These are phyloP conservation scores for Athalia cordata DNA, from an alignment of 2,888 invertebrate genomes.

Conservation along the genomic window DNA sequence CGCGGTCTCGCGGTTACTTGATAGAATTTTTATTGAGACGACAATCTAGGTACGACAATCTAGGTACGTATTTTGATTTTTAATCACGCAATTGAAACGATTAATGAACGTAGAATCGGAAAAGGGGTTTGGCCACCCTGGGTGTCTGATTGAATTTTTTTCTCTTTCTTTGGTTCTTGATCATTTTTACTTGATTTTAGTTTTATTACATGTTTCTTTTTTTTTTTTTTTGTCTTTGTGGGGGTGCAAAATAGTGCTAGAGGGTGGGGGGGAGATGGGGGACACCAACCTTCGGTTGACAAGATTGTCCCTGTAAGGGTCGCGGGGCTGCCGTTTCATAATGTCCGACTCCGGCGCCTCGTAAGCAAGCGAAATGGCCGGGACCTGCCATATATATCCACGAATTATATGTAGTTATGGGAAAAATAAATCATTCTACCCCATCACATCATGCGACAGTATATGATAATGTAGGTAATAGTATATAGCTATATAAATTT, in stretches of 20 bases:
- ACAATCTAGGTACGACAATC: no score
- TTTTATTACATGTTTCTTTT: not conserved
- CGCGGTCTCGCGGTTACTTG: no score
- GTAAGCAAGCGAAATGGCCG: constrained; percentile 99
- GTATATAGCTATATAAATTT: not conserved
- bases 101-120: no score
- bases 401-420: constrained; percentile 56
- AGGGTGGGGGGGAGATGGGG: constrained; percentile 67
- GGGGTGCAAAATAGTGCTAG: constrained; percentile 49
- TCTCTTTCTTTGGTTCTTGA: not conserved
- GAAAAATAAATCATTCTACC: constrained; percentile 57
- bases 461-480: not conserved
- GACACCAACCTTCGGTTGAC: constrained; percentile 96
- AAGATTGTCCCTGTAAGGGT: constrained; percentile 98
- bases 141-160: not conserved
- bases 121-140: constrained; percentile 8
- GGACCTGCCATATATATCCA: constrained; percentile 81
- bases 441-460: constrained; percentile 48
- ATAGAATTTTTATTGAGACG: no score
- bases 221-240: not conserved
- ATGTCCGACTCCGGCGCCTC: constrained; percentile 99
- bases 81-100: no score
- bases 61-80: no score
- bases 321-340: constrained; percentile 98
- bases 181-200: not conserved